phyloP scores from a whole-genome alignment of 2,113 vertebrate genomes.

The Rhynchopsitta pachyrhyncha region DNA sequence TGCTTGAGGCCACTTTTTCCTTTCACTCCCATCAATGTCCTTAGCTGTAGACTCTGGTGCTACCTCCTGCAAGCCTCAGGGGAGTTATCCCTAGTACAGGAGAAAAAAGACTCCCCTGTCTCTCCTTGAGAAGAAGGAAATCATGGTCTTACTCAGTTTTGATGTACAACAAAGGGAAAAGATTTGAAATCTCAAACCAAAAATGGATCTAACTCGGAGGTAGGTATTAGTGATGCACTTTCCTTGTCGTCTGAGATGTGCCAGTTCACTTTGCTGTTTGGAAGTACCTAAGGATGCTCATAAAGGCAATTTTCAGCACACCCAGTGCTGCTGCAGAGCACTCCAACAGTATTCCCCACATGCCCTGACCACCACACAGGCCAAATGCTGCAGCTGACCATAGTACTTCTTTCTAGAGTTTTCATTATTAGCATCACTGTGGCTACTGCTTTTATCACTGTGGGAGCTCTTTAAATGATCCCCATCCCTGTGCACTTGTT shows the following conservation, averaged over 20 bases:
- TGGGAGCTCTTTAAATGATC: background rate
- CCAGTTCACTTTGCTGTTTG: background rate
- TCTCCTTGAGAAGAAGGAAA: background rate
- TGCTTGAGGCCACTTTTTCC: background rate
- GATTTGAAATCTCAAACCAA: background rate
- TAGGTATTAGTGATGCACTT: background rate
- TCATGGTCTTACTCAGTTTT: background rate
- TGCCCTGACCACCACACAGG: background rate
- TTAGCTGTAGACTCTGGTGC: background rate
- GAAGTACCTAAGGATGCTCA: background rate
- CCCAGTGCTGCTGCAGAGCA: background rate
- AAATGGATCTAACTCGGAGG: background rate
- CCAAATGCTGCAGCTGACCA: background rate
- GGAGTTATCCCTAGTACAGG: background rate
- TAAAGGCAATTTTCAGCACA: background rate
- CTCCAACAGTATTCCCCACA: background rate
- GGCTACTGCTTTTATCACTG: background rate
- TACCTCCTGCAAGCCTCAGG: background rate
- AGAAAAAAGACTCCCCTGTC: accelerated
- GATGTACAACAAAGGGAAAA: background rate
- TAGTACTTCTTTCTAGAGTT: background rate
- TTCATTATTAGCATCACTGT: background rate
- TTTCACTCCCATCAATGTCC: background rate
- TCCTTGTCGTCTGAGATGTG: background rate
- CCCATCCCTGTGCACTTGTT: background rate